Conservation (phyloP, 2,797 vertebrate species). For the Chlorospingus flavigularis region DNA sequence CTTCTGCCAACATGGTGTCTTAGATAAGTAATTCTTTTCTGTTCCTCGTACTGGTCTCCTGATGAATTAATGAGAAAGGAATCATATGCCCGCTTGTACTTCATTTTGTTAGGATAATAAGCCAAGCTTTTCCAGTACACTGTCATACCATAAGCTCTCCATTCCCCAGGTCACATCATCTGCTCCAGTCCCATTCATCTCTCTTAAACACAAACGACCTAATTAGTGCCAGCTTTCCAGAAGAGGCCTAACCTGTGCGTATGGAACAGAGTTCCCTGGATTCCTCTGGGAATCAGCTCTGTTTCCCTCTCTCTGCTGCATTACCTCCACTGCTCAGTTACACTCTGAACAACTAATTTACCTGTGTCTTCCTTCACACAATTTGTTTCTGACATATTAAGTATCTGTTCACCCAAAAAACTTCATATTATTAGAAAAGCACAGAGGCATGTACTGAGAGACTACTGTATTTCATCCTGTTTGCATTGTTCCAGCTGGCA, state of each 20-base stretch:
- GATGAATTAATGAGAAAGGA: slow-evolving; percentile 7
- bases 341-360: not conserved
- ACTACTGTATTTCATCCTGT: not conserved
- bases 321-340: not conserved
- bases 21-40: slow-evolving; percentile 43
- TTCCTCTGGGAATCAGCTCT: not conserved
- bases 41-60: not conserved
- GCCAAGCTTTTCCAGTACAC: not conserved
- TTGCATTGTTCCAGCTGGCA: not conserved
- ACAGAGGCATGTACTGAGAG: not conserved
- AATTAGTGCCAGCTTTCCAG: not conserved
- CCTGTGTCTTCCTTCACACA: not conserved
- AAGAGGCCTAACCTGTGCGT: not conserved
- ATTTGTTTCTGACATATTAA: not conserved
- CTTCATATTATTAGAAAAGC: not conserved
- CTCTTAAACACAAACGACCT: not conserved
- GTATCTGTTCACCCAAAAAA: not conserved
- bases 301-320: not conserved
- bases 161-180: not conserved
- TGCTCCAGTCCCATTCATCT: not conserved
- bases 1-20: slow-evolving; percentile 6
- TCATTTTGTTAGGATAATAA: slow-evolving; percentile 25
- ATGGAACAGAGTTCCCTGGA: not conserved
- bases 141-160: not conserved
- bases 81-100: not conserved